phyloP scores from a whole-genome alignment of 2,888 invertebrate genomes.

The Microctonus aethiopoides region DNA sequence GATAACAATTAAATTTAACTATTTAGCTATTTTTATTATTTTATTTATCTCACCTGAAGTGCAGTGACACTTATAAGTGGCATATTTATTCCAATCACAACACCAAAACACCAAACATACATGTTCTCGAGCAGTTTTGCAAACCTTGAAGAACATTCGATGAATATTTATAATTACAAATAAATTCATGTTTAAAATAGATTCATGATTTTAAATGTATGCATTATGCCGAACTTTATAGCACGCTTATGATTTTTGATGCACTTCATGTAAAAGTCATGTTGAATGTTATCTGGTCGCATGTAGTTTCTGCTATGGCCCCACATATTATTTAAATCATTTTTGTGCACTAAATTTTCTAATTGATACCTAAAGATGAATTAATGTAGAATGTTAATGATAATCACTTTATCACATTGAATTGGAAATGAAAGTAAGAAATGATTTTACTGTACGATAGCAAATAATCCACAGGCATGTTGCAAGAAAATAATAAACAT shows the following conservation, averaged over 20 bases:
- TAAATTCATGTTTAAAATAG: background rate
- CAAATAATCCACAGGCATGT: conserved; percentile 33
- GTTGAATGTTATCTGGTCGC: background rate
- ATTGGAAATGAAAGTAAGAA: background rate
- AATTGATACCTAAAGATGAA: conserved; percentile 1
- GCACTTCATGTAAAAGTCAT: background rate
- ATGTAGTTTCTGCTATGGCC: background rate
- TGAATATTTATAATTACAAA: background rate
- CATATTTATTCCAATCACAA: background rate
- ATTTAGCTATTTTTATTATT: too few species aligned
- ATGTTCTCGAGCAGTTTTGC: background rate
- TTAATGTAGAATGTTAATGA: background rate
- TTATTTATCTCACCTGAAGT: background rate
- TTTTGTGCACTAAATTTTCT: background rate
- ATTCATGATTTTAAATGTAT: background rate
- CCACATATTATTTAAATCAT: too few species aligned
- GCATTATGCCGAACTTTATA: conserved; percentile 1
- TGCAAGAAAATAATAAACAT: conserved; percentile 12
- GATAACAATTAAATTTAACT: too few species aligned
- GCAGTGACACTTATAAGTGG: background rate
- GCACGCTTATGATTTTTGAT: conserved; percentile 9
- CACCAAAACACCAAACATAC: conserved; percentile 13
- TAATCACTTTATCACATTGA: background rate
- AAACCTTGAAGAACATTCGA: background rate
- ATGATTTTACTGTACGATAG: conserved; percentile 18